These are phyloP conservation scores for Notothenia rossii DNA, from an alignment of 2,113 vertebrate species.

Conservation along the genomic window DNA sequence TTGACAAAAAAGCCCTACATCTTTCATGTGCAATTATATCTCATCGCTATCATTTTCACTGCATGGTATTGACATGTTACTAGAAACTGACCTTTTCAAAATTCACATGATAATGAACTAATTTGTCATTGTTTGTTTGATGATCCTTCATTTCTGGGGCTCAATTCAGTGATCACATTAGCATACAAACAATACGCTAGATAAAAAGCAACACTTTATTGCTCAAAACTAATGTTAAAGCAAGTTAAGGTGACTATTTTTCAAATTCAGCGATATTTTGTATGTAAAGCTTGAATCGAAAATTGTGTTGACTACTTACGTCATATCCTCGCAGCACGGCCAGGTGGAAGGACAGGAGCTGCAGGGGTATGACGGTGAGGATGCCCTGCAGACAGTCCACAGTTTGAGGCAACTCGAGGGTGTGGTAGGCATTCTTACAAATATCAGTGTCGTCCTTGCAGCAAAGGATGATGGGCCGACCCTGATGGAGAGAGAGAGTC, in stretches of 20 bases:
- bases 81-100: neutral
- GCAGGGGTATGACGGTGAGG: slow-evolving; percentile 94
- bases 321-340: slow-evolving; percentile 96
- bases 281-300: neutral
- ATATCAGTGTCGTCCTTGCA: slow-evolving; percentile 91
- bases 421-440: slow-evolving; percentile 90
- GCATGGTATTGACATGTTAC: neutral
- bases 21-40: neutral
- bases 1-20: neutral
- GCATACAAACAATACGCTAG: neutral
- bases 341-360: slow-evolving; percentile 96
- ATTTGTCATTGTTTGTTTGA: neutral
- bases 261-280: neutral
- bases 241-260: neutral
- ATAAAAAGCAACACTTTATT: neutral
- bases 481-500: slow-evolving; percentile 77
- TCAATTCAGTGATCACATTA: slow-evolving; percentile 5
- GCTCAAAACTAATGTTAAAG: neutral
- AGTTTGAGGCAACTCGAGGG: slow-evolving; percentile 92
- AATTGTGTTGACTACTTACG: slow-evolving; percentile 80
- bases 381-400: slow-evolving; percentile 97
- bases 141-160: neutral
- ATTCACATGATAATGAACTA: neutral
- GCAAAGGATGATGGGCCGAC: slow-evolving; percentile 95
- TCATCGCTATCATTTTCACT: neutral